Conservation (phyloP, 2,888 invertebrate species). For the Tyria jacobaeae region DNA sequence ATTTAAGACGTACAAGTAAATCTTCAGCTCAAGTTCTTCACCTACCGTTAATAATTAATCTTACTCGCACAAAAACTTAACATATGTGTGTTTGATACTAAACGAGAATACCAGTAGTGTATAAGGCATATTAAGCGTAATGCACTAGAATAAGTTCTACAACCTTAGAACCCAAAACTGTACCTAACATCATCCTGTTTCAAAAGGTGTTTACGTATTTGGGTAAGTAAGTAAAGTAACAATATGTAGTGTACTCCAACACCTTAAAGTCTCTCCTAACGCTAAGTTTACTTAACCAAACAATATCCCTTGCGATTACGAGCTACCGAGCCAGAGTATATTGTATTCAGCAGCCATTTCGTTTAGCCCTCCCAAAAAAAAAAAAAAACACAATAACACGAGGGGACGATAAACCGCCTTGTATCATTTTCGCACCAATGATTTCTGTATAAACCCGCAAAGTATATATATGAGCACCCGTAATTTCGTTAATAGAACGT, state of each 20-base stretch:
- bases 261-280: neutral
- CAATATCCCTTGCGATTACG: constrained; percentile 27
- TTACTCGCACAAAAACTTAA: neutral
- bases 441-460: constrained; percentile 49
- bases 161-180: neutral
- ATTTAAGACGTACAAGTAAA: too few species aligned
- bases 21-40: neutral
- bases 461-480: constrained; percentile 34
- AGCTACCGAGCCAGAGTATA: constrained; percentile 23
- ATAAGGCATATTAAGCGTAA: neutral
- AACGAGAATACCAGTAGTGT: neutral
- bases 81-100: neutral
- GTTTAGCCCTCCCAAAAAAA: constrained; percentile 49
- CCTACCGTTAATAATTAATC: neutral
- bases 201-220: neutral
- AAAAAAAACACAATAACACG: constrained; percentile 63
- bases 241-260: neutral
- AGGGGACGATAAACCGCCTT: constrained; percentile 66
- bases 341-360: constrained; percentile 44
- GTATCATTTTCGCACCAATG: constrained; percentile 64
- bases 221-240: neutral
- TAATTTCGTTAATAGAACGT: constrained; percentile 48
- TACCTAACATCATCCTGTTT: neutral
- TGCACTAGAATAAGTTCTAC: neutral
- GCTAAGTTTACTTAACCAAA: constrained; percentile 10